Evolutionary conservation across 1,140 invertebrate genomes (phyloP).

Genomic region (Leptopilina boulardi): DNA sequence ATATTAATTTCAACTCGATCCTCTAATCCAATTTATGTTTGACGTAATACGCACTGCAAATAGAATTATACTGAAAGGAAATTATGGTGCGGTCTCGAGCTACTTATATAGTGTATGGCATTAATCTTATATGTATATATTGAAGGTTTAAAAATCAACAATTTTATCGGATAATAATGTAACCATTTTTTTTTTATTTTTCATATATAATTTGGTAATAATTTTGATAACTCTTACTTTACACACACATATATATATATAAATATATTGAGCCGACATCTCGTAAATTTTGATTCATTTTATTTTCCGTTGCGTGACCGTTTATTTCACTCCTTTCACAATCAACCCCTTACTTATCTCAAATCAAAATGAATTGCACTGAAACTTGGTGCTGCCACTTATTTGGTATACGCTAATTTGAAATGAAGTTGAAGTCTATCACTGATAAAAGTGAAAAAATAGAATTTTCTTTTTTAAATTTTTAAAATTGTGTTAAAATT

Average conservation of each 20-base stretch:
- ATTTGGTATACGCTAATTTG: conserved; percentile 24
- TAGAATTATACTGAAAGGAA: conserved; percentile 15
- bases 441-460: too few species aligned
- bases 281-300: conserved; percentile 11
- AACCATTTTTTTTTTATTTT: too few species aligned
- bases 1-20: conserved; percentile 29
- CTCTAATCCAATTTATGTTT: conserved; percentile 9
- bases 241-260: conserved; percentile 37
- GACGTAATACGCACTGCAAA: not conserved
- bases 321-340: conserved; percentile 23
- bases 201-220: too few species aligned
- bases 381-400: not conserved
- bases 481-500: not conserved
- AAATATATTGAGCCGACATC: not conserved
- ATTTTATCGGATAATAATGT: too few species aligned
- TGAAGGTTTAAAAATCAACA: too few species aligned
- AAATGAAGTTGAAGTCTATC: not conserved
- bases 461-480: too few species aligned
- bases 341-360: conserved; percentile 13
- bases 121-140: not conserved
- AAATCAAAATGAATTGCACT: conserved; percentile 14
- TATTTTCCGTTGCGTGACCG: conserved; percentile 25
- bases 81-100: not conserved
- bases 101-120: not conserved
- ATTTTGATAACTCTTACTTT: too few species aligned